Percentiles rank a stretch among this genome's conserved stretches.
These are phyloP conservation scores for Norana najaformis DNA, from an alignment of 2,888 invertebrate species.

Conservation along the genomic window DNA sequence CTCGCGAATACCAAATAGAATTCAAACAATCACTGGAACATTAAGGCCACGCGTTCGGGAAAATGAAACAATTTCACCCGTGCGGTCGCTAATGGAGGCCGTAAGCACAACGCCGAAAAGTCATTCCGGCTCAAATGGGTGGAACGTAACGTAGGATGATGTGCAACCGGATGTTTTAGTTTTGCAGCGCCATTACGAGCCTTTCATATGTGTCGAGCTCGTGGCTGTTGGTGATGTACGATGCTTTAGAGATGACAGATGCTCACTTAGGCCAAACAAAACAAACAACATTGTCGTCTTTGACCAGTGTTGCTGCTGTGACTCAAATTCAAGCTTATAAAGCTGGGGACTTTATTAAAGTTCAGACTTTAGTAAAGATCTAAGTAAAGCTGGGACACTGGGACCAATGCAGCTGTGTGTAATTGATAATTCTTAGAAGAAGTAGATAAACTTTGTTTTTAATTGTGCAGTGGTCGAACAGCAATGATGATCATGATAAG, in stretches of 20 bases:
- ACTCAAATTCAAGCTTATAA: neutral
- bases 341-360: neutral
- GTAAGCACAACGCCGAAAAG: neutral
- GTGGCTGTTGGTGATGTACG: constrained; percentile 1
- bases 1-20: constrained; percentile 7
- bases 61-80: constrained; percentile 6
- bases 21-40: neutral
- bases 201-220: neutral
- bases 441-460: neutral
- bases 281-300: neutral
- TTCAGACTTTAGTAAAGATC: neutral
- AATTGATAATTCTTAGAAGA: neutral
- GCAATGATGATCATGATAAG: neutral
- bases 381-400: neutral
- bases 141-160: neutral
- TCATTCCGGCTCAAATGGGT: neutral
- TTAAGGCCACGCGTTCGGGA: neutral
- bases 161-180: neutral
- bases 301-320: neutral
- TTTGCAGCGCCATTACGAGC: neutral
- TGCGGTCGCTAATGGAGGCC: neutral
- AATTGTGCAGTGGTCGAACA: neutral
- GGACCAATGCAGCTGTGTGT: neutral
- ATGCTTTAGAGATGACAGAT: neutral
- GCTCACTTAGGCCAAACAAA: neutral